These are phyloP conservation scores for Eremophila alpestris DNA, from an alignment of 2,797 vertebrate genomes.

Conservation along the genomic window DNA sequence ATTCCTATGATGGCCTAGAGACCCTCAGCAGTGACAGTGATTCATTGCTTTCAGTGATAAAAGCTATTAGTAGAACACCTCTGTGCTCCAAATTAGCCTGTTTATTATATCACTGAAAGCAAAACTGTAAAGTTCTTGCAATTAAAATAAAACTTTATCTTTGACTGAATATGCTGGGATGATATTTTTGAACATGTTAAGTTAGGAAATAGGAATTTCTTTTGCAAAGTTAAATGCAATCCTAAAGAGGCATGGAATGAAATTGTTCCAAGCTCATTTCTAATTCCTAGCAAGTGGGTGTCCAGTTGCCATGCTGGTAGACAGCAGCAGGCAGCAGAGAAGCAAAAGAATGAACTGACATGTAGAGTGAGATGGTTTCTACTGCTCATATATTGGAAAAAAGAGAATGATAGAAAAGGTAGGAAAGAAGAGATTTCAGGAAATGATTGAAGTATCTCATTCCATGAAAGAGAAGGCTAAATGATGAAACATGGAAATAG, in stretches of 20 bases:
- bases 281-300: background rate
- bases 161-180: background rate
- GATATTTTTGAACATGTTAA: background rate
- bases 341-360: background rate
- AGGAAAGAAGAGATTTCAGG: background rate
- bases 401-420: background rate
- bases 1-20: background rate
- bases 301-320: background rate
- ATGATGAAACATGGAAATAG: background rate
- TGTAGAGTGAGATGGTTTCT: background rate
- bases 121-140: background rate
- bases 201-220: background rate
- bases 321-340: background rate
- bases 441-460: background rate
- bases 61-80: background rate
- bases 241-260: background rate
- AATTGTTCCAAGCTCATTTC: background rate
- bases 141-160: background rate
- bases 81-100: background rate
- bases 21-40: background rate
- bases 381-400: background rate
- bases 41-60: background rate
- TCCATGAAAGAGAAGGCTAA: background rate
- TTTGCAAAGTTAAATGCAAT: background rate
- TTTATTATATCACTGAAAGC: background rate